Conservation (phyloP, 2,797 vertebrate genomes). For the Tarsius wallacei region DNA sequence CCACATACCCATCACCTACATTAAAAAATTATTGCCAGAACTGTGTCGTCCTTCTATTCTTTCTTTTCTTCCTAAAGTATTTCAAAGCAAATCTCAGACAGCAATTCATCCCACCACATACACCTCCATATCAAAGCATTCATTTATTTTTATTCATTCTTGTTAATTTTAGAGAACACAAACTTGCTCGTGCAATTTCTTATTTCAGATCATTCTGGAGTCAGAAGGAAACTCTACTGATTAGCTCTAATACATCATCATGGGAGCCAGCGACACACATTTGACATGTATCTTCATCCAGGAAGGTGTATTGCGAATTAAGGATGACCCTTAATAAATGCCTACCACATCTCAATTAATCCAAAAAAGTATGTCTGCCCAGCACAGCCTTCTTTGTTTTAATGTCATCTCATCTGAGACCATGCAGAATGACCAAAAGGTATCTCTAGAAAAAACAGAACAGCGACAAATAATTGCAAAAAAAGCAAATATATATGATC, state of each 20-base stretch:
- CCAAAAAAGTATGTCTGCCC: background rate
- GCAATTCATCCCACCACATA: background rate
- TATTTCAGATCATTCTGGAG: background rate
- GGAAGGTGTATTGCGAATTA: background rate
- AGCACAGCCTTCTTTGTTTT: background rate
- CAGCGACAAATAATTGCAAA: background rate
- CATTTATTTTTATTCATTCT: background rate
- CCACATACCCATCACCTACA: background rate
- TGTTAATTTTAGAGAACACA: background rate
- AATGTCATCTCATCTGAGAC: background rate
- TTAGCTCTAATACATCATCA: background rate
- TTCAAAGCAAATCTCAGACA: conserved; percentile 13
- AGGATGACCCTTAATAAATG: background rate
- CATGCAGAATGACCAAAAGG: background rate
- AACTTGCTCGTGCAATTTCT: background rate
- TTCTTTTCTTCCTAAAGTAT: background rate
- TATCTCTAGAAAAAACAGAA: background rate
- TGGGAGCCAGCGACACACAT: background rate
- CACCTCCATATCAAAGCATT: background rate
- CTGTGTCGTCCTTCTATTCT: background rate
- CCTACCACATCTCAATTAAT: background rate
- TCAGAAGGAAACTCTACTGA: background rate
- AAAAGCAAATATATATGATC: background rate
- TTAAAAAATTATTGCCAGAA: background rate
- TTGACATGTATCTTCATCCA: background rate